Evolutionary conservation across 2,888 invertebrate species (phyloP), one percentile per base, ranked within the genome.

Genomic region (Amphipyra tragopoginis): DNA sequence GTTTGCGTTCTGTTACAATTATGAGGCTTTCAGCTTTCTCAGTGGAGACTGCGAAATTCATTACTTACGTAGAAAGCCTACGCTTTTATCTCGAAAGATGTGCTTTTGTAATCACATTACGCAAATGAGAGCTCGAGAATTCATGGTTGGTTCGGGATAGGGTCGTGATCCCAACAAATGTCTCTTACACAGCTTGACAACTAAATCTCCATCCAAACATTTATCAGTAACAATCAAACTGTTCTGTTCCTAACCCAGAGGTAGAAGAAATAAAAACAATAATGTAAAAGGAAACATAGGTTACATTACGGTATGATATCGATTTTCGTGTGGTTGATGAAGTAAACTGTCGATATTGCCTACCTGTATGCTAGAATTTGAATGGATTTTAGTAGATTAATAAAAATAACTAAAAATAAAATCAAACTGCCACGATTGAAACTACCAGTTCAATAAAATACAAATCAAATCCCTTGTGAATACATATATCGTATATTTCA

Each of bases 91-190:
- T 91, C 89, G 78, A 88, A 90, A 89, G 93, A 93, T 93, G 92
- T 93, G 92, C 93, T 93, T 93, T 93, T 93, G 93, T 93, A 93
- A 93, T 93, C 93, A 93, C 93, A 93, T 93, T 93, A 93, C 92
- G 93, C 89, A 93, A 93, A 93, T 93, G 93, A 92, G 92, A 91
- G 88, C 89, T 89, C 84, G 86, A 89, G 89, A 86, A 91, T 92
- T 91, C 90, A 91, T 89, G 90, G 90, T 86, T 87, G 91, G 88
- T 86, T 88, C 90, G 84, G 88, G 90, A 90, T 88, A 88, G 89
- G 92, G 89, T 90, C 91, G 89, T 89, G 92, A 91, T 90, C 92
- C 88, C 91, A 81, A 89, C 92, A 89, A 91, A 92, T 90, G 91
- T 89, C 89, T 86, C 85, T 84, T 88, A 89, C 88, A 88, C 86